Conservation (phyloP, 2,797 vertebrate genomes). For the Fistularia tabacaria region DNA sequence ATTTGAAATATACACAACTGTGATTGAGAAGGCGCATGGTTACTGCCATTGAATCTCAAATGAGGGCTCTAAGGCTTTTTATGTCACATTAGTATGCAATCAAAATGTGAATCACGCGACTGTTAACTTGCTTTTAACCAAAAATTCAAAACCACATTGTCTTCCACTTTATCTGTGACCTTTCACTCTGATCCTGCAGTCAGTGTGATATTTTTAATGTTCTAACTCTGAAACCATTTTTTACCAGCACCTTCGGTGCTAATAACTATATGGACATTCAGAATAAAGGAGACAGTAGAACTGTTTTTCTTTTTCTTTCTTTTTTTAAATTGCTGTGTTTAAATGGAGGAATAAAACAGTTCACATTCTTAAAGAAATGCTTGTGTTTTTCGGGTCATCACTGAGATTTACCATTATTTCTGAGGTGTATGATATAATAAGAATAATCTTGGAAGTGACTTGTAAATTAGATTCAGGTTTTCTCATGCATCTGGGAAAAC, state of each 20-base stretch:
- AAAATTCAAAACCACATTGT: constrained; percentile 23
- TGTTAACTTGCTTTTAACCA: constrained; percentile 20
- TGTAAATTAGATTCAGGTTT: too few species aligned
- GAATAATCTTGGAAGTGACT: too few species aligned
- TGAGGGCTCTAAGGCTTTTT: not conserved
- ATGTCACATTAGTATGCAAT: not conserved
- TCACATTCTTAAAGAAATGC: constrained; percentile 37
- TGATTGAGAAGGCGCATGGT: constrained; percentile 15
- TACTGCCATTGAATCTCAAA: constrained; percentile 7
- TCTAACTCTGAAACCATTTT: constrained; percentile 49
- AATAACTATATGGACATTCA: constrained; percentile 22
- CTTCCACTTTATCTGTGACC: constrained; percentile 38
- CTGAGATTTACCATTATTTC: too few species aligned
- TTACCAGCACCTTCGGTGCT: constrained; percentile 45
- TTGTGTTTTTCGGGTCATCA: not conserved
- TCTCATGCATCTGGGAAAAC: too few species aligned
- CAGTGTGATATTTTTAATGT: constrained; percentile 29
- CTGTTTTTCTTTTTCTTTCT: constrained; percentile 8
- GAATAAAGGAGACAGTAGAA: constrained; percentile 23
- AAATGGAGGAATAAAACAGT: constrained; percentile 57
- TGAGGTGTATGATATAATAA: too few species aligned
- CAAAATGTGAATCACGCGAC: constrained; percentile 34
- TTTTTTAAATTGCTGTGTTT: constrained; percentile 34
- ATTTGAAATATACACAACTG: constrained; percentile 13
- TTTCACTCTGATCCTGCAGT: constrained; percentile 1